These are phyloP conservation scores for Asarcornis scutulata DNA, from an alignment of 2,113 vertebrate genomes.

Conservation along the genomic window DNA sequence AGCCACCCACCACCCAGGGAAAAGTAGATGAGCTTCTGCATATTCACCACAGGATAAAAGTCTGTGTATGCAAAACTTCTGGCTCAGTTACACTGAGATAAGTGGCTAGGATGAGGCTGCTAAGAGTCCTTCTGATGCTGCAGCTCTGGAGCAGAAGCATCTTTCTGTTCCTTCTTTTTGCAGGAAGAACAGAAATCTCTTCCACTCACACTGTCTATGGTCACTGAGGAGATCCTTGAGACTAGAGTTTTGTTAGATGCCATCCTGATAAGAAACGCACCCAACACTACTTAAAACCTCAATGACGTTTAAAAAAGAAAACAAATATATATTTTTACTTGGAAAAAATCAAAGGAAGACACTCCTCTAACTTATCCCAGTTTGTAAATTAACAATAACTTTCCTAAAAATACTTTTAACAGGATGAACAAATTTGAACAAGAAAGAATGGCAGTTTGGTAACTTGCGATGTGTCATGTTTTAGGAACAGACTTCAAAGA, in stretches of 20 bases:
- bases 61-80: not conserved
- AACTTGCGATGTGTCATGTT: not conserved
- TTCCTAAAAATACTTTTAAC: not conserved
- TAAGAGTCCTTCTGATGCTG: not conserved
- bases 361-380: not conserved
- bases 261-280: not conserved
- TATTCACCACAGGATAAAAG: not conserved
- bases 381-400: not conserved
- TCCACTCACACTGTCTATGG: not conserved
- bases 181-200: not conserved
- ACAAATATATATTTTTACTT: not conserved
- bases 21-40: not conserved
- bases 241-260: not conserved
- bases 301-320: not conserved
- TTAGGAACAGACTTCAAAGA: not conserved
- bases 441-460: not conserved
- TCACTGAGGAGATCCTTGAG: not conserved
- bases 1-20: not conserved
- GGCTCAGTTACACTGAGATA: not conserved
- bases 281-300: not conserved
- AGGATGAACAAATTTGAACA: not conserved
- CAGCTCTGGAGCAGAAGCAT: not conserved
- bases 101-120: not conserved
- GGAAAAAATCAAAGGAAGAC: not conserved
- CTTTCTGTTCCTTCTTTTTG: not conserved